phyloP scores from a whole-genome alignment of 2,113 vertebrate species.

The Erythrolamprus reginae region DNA sequence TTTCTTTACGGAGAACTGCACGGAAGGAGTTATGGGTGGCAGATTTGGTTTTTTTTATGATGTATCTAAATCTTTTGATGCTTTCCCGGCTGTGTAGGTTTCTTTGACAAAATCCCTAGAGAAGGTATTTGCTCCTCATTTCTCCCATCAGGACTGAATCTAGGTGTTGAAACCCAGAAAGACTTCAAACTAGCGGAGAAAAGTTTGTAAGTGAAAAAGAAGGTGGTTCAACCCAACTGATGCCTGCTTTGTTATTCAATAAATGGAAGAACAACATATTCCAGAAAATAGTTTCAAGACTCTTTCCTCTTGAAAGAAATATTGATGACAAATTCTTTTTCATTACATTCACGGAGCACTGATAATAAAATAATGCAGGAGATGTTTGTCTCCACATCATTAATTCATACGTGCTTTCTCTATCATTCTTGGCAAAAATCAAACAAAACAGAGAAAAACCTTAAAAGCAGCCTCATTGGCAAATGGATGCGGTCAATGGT shows the following conservation, averaged over 20 bases:
- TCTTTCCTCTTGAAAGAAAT: background rate
- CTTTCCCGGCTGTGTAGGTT: background rate
- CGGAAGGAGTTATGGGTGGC: background rate
- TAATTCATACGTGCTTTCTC: background rate
- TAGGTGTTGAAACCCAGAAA: background rate
- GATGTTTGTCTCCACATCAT: background rate
- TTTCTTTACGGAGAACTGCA: background rate
- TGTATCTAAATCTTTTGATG: background rate
- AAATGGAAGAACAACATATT: background rate
- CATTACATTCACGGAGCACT: background rate
- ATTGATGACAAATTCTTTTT: background rate
- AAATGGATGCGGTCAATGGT: background rate
- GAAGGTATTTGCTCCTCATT: background rate
- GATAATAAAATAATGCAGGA: background rate
- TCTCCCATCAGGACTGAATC: background rate
- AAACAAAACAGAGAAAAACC: background rate
- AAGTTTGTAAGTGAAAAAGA: background rate
- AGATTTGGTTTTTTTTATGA: background rate
- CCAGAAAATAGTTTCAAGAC: background rate
- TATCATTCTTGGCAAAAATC: background rate
- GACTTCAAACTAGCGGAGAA: background rate
- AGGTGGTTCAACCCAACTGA: background rate
- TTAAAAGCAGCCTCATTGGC: background rate
- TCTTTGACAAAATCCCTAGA: background rate
- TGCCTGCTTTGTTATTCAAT: background rate